These are phyloP conservation scores for Dysidea cf. avara DNA, from an alignment of 37 sponge, comb jelly and placozoan genomes.

Conservation along the genomic window DNA sequence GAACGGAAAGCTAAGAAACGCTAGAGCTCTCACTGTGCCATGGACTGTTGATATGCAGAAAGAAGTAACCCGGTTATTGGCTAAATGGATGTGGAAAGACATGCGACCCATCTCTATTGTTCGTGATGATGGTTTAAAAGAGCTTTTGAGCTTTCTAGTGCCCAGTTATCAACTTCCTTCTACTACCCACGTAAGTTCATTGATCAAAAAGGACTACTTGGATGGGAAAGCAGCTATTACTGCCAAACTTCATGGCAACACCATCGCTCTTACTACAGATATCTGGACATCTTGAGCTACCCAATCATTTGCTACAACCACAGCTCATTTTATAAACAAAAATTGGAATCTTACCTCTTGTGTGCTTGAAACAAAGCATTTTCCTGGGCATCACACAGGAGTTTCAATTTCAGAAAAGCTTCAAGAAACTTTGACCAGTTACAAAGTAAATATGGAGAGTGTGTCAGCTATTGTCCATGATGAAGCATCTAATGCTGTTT, in stretches of 20 bases:
- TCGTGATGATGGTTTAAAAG: neutral
- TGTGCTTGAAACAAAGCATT: constrained; percentile 6
- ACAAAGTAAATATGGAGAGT: neutral
- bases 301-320: neutral
- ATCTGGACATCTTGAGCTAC: constrained; percentile 14
- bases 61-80: too few species aligned
- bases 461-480: constrained; percentile 13
- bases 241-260: neutral
- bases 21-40: too few species aligned
- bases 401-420: constrained; percentile 3
- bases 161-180: constrained; percentile 4
- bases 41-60: too few species aligned
- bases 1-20: too few species aligned
- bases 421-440: neutral
- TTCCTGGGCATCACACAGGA: constrained; percentile 24
- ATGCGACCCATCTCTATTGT: too few species aligned
- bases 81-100: too few species aligned
- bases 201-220: neutral
- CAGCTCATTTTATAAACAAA: constrained; percentile 5
- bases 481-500: constrained; percentile 7
- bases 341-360: constrained; percentile 18
- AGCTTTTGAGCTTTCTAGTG: neutral
- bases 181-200: neutral
- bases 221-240: constrained; percentile 5
- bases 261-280: constrained; percentile 10